A percentile compares a stretch with the other conserved stretches of the same genome.
These are phyloP conservation scores for Lepidochrysops patricia DNA, from an alignment of 2,888 invertebrate genomes.

Conservation along the genomic window DNA sequence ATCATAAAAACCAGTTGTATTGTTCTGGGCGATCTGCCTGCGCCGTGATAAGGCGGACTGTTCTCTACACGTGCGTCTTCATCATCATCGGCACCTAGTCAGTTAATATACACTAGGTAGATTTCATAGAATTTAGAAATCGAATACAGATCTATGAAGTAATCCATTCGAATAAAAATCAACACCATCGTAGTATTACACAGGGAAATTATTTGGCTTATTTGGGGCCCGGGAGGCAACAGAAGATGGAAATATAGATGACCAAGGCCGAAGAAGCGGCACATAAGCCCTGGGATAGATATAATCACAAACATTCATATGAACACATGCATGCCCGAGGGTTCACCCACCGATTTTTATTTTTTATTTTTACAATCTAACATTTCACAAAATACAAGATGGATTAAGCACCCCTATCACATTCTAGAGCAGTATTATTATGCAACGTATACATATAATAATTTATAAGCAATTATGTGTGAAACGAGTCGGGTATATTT, in stretches of 20 bases:
- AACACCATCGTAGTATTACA: too few species aligned
- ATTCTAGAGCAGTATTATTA: neutral
- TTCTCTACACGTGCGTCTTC: slow-evolving; percentile 28
- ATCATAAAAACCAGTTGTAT: slow-evolving; percentile 63
- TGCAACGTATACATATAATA: neutral
- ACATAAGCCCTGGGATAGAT: too few species aligned
- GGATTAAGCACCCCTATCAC: neutral
- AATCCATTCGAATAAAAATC: too few species aligned
- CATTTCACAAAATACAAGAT: neutral
- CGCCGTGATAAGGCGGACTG: slow-evolving; percentile 54
- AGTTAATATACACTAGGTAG: neutral
- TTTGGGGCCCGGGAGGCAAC: too few species aligned
- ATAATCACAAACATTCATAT: too few species aligned
- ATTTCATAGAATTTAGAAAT: too few species aligned
- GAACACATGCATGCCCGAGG: too few species aligned
- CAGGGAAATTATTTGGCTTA: too few species aligned
- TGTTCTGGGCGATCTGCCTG: slow-evolving; percentile 55
- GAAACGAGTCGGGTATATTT: slow-evolving; percentile 27
- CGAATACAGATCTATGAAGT: too few species aligned
- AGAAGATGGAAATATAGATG: too few species aligned
- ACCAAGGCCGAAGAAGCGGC: too few species aligned
- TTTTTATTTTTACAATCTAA: neutral
- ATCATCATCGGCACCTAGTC: neutral
- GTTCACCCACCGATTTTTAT: neutral
- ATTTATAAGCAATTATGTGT: slow-evolving; percentile 33